Conservation (phyloP, 2,113 vertebrate species). For the Microtus pennsylvanicus region DNA sequence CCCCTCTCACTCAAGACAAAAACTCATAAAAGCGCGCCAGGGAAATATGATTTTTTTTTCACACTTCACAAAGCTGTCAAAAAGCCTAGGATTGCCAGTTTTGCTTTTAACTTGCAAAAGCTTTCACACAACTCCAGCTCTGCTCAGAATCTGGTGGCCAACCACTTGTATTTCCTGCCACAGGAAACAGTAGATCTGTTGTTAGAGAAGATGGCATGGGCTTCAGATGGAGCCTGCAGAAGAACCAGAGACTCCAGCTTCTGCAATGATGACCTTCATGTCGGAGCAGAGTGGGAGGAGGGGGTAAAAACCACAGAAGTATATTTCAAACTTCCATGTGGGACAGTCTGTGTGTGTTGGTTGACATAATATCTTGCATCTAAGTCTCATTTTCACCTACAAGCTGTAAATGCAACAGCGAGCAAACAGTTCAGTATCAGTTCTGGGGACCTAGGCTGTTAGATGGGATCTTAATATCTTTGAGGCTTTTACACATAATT, state of each 20-base stretch:
- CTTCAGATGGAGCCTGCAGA: slow-evolving; percentile 9
- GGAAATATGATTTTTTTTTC: slow-evolving; percentile 82
- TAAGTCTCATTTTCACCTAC: slow-evolving; percentile 15
- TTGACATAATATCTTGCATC: slow-evolving; percentile 39
- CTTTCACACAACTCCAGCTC: slow-evolving; percentile 69
- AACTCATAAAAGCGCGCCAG: slow-evolving; percentile 78
- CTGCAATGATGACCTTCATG: background rate
- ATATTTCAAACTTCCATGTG: background rate
- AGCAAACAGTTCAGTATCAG: background rate
- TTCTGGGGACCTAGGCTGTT: background rate
- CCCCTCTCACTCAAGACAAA: slow-evolving; percentile 61
- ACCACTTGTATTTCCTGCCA: slow-evolving; percentile 66
- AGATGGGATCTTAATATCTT: background rate
- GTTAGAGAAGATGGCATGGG: slow-evolving; percentile 58
- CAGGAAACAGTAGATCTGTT: slow-evolving; percentile 73
- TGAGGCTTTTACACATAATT: background rate
- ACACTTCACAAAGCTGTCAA: slow-evolving; percentile 74
- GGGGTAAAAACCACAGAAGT: background rate
- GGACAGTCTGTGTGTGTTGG: background rate
- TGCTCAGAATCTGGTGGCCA: slow-evolving; percentile 70
- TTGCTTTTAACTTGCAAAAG: slow-evolving; percentile 62
- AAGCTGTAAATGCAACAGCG: background rate
- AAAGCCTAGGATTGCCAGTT: slow-evolving; percentile 76
- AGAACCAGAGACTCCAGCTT: background rate
- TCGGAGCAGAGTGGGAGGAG: background rate